Evolutionary conservation across 1,140 invertebrate species (phyloP).

Genomic region (Portunus trituberculatus): DNA sequence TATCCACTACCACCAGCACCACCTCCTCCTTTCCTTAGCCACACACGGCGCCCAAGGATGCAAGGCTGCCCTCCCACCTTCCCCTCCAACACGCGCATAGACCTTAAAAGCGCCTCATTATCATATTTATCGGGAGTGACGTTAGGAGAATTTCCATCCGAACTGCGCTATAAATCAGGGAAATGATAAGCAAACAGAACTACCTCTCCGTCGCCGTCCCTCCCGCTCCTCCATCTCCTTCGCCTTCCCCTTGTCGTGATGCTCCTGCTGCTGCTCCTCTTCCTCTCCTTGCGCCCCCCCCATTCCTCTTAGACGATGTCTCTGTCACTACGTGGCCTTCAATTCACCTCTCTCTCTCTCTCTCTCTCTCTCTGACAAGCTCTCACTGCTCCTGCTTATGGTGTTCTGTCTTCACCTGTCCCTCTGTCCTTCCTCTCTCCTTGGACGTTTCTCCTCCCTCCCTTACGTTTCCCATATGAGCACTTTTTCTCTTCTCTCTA

Average conservation of each 20-base stretch:
- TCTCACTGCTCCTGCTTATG: background rate
- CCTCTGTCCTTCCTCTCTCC: slow-evolving; percentile 2
- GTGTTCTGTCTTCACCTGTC: background rate
- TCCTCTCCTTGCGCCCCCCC: background rate
- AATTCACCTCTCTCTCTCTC: background rate
- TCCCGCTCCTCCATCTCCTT: background rate
- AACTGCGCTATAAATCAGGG: slow-evolving; percentile 63
- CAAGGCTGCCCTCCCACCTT: background rate
- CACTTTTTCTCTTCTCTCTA: background rate
- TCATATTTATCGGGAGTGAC: slow-evolving; percentile 63
- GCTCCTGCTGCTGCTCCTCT: background rate
- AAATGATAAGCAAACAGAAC: slow-evolving; percentile 69
- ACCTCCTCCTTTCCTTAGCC: background rate
- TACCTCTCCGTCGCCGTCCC: background rate
- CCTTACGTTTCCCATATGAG: background rate
- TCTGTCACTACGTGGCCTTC: background rate
- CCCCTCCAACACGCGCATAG: background rate
- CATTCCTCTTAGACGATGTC: background rate
- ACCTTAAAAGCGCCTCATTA: slow-evolving; percentile 59
- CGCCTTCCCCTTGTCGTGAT: background rate
- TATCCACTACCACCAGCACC: background rate
- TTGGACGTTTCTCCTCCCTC: background rate
- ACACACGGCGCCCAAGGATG: background rate
- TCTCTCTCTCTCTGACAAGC: background rate
- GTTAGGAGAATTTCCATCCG: slow-evolving; percentile 66